phyloP scores from a whole-genome alignment of 2,888 invertebrate genomes.

The Elysia crispata region DNA sequence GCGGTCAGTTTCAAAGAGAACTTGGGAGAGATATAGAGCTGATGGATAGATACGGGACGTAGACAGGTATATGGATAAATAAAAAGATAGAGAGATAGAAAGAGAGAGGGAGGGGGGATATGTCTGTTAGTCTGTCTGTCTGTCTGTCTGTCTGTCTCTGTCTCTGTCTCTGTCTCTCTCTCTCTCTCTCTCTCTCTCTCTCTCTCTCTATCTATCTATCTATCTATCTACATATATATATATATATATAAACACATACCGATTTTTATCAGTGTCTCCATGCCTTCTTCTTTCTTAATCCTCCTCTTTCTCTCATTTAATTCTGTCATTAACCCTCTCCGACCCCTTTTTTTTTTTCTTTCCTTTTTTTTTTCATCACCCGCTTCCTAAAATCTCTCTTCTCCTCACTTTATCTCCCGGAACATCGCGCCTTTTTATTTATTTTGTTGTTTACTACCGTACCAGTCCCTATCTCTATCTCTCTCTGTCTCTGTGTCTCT shows the following conservation, averaged over 20 bases:
- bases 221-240: no score
- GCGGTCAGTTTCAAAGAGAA: neutral
- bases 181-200: slow-evolving; percentile 6
- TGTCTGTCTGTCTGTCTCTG: slow-evolving; percentile 11
- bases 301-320: neutral
- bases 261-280: neutral
- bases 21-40: neutral
- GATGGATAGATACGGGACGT: neutral
- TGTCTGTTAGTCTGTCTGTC: slow-evolving; percentile 18
- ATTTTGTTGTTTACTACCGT: no score
- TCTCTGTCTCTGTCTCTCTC: neutral
- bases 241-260: no score
- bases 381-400: no score
- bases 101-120: neutral
- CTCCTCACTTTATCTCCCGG: no score
- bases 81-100: slow-evolving; percentile 30
- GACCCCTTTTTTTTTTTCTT: no score
- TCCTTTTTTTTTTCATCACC: no score
- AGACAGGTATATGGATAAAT: slow-evolving; percentile 9
- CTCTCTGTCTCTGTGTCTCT: no score
- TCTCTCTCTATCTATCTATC: no score
- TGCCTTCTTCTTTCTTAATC: neutral
- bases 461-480: no score
- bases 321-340: no score
- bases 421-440: no score